Evolutionary conservation across 2,888 invertebrate species (phyloP), one percentile per base, ranked within the genome.

Genomic region (Pseudococcus jackbeardsleyi): DNA sequence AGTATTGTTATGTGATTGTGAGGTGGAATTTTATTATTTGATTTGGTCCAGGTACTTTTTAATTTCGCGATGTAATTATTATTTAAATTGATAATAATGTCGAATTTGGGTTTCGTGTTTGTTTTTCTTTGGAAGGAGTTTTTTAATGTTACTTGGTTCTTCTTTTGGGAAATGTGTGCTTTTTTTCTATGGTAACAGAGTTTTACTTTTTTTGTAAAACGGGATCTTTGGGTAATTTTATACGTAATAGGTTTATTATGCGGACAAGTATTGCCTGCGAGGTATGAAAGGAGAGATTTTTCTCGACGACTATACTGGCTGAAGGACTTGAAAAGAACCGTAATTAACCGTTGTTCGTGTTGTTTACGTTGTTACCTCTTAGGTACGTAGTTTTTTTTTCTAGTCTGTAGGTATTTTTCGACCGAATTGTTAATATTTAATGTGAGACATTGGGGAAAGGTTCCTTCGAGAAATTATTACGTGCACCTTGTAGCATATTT

Each of bases 401-500:
- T 12, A 72, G 33, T 72, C 22, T 33, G 26, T 1, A 33, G 7
- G n/a, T 59, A 59, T 26, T 72, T 72, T 72, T 72, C 68, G 68
- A 72, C 26, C 15, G 26, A 72, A 72, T 72, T 11, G 68, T 72
- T 33, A 72, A 72, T 72, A 72, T 72, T 72, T 72, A 26, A 72
- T 72, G 68, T 12, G 68, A 72, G 68, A 72, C 68, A 33, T 72
- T 15, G 68, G 68, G 33, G 12, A 33, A 72, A 26, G 33, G 68
- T 72, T 26, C 68, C 26, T 72, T 72, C 68, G 68, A 72, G 68
- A 72, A 72, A 72, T 72, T 72, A 72, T 72, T 72, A 72, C 68
- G 68, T 72, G 33, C 33, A 72, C 26, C 12, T 72, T 12, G 1
- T 33, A 54, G 17, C 19, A 59, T 19, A 59, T 19, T 9, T 19